Conservation (phyloP, 2,888 invertebrate species). For the Cremastinae sp. region DNA sequence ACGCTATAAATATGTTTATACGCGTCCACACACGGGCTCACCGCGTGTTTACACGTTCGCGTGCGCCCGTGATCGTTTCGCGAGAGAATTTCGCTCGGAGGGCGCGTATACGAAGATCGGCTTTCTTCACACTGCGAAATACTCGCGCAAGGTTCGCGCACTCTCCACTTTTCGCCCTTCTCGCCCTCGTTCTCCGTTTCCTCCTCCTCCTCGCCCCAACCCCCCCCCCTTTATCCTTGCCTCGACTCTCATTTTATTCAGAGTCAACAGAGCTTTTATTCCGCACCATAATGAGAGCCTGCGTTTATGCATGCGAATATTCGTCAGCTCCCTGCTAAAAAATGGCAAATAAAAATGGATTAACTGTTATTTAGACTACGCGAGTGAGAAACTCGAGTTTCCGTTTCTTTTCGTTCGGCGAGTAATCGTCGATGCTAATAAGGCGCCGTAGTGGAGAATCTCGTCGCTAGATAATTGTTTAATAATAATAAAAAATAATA, state of each 20-base stretch:
- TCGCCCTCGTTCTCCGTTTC: background rate
- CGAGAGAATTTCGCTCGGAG: conserved; percentile 18
- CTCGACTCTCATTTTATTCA: conserved; percentile 17
- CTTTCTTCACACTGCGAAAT: conserved; percentile 38
- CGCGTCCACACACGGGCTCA: background rate
- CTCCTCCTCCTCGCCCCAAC: background rate
- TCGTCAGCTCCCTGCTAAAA: background rate
- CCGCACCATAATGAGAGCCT: conserved; percentile 5
- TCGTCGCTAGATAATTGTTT: too few relatives aligned
- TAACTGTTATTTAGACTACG: conserved; percentile 52
- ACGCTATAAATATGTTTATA: conserved; percentile 26
- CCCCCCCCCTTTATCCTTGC: background rate
- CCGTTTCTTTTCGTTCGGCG: conserved; percentile 3
- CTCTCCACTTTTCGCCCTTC: too few relatives aligned
- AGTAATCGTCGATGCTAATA: too few relatives aligned
- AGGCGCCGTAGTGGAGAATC: too few relatives aligned
- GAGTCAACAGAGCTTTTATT: conserved; percentile 34
- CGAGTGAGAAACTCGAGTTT: conserved; percentile 29
- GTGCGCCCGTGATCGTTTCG: conserved; percentile 42
- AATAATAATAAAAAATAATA: too few relatives aligned
- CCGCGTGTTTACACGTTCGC: conserved; percentile 19
- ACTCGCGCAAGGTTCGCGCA: background rate
- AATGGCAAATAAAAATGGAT: conserved; percentile 7
- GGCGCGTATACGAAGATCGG: conserved; percentile 40
- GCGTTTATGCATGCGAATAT: conserved; percentile 38